Base-by-base conservation (phyloP, 1,140 invertebrate species). In the Cepaea nemoralis region DNA sequence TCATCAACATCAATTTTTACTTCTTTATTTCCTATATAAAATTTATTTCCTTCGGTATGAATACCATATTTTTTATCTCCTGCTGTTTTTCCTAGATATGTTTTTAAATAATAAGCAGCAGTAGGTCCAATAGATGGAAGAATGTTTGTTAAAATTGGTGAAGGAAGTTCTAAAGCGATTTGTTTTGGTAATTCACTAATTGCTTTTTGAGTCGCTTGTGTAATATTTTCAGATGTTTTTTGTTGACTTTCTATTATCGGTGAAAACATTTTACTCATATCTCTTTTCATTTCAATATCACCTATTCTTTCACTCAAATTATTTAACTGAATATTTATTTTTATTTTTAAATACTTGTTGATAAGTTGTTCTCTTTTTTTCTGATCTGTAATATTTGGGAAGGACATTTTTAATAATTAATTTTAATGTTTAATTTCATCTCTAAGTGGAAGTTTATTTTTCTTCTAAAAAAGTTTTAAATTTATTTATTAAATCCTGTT, bases 231-330 rank as follows among this genome's bases (percentile, higher is more conserved):
- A 31, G 27, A 5, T 63, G 59, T 31, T 31, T 63, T 63, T 63
- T 63, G 59, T 31, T 63, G 59, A 63, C 59, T 63, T 63, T 63
- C 59, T 6, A 27, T 63, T 31, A 63, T 63, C 2, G 59, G 59
- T 6, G 59, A 1, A 63, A 63, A 63, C 37, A 40, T 37, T 71
- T 45, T 71, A 2, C 19, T 27, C 1, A 40, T 8, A 35, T 71
- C 69, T 71, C 69, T 39, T 45, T 71, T 45, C 40, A 39, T 71
- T 45, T 71, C 69, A 40, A 39, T 71, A 39, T 71, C 69, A 39
- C 69, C 14, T 24, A 40, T 2, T 71, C 69, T 71, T 24, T 71
- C 69, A 40, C 37, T 71, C n/a, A 63, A 6, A 31, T 63, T 63
- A 63, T 31, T 63, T 63, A 63, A 63, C 59, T 63, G 59, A 63